Percentiles rank a stretch among this genome's conserved stretches.
Conservation (phyloP, 1,140 invertebrate species). For the Drosophila obscura region DNA sequence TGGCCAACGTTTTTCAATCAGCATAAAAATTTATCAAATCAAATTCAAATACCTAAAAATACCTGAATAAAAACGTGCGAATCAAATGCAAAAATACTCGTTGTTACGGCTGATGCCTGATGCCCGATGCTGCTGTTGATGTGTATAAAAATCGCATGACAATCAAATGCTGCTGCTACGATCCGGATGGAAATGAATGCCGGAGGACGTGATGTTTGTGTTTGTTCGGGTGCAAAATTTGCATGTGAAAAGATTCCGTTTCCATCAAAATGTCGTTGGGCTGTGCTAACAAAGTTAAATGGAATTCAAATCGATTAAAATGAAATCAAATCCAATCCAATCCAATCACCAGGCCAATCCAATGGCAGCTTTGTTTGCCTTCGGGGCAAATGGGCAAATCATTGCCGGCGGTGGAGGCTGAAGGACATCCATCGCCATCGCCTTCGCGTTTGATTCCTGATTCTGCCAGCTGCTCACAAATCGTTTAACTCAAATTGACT, state of each 20-base stretch:
- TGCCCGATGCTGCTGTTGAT: slow-evolving; percentile 11
- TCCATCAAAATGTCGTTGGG: slow-evolving; percentile 59
- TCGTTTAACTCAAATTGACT: slow-evolving; percentile 82
- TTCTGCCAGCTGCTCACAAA: slow-evolving; percentile 71
- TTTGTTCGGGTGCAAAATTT: slow-evolving; percentile 63
- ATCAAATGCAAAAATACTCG: slow-evolving; percentile 65
- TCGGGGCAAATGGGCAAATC: slow-evolving; percentile 52
- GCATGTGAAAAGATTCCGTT: slow-evolving; percentile 73
- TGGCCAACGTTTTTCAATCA: slow-evolving; percentile 79
- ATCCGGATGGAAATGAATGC: slow-evolving; percentile 41
- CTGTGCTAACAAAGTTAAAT: slow-evolving; percentile 34
- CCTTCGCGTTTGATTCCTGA: not conserved
- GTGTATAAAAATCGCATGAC: slow-evolving; percentile 74
- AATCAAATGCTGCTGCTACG: slow-evolving; percentile 55
- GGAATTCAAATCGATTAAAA: slow-evolving; percentile 75
- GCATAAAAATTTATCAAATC: slow-evolving; percentile 82
- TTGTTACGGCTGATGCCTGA: slow-evolving; percentile 5
- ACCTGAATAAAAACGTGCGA: slow-evolving; percentile 36
- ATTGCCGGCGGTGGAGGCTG: slow-evolving; percentile 23
- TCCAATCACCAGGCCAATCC: slow-evolving; percentile 58
- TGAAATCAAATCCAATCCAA: slow-evolving; percentile 67
- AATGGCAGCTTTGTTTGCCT: slow-evolving; percentile 76
- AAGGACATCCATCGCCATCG: slow-evolving; percentile 29
- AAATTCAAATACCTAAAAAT: slow-evolving; percentile 64
- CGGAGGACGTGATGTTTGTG: slow-evolving; percentile 69